phyloP scores from a whole-genome alignment of 1,140 invertebrate genomes.

The Amyelois transitella region DNA sequence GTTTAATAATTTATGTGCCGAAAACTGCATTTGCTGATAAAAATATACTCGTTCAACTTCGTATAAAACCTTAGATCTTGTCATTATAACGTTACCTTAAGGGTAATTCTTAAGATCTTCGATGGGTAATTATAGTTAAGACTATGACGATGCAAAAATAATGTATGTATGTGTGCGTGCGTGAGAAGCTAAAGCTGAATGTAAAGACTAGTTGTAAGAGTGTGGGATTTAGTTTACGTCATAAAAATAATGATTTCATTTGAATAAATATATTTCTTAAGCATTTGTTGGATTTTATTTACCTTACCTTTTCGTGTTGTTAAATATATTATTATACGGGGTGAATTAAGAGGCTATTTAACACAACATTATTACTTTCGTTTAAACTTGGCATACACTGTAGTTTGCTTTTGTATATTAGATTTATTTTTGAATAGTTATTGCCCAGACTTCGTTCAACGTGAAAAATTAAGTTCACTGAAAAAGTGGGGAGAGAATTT shows the following conservation, averaged over 20 bases:
- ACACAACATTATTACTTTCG: too few species aligned
- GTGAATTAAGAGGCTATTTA: too few species aligned
- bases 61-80: not conserved
- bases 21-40: not conserved
- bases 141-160: not conserved
- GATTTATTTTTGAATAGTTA: too few species aligned
- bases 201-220: constrained; percentile 25
- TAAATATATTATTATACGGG: not conserved
- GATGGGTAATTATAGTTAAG: not conserved
- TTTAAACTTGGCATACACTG: too few species aligned
- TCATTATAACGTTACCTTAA: not conserved
- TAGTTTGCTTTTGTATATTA: too few species aligned
- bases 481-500: too few species aligned
- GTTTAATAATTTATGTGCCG: too few species aligned
- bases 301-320: not conserved
- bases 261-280: constrained; percentile 26
- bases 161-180: not conserved
- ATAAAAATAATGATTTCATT: constrained; percentile 24
- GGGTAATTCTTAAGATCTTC: too few species aligned
- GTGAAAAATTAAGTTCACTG: too few species aligned
- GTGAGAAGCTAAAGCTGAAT: not conserved
- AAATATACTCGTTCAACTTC: not conserved
- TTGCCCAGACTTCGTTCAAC: too few species aligned
- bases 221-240: constrained; percentile 22
- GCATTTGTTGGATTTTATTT: not conserved